Evolutionary conservation across 2,113 vertebrate genomes (phyloP).

Genomic region (Chionodraco myersi): DNA sequence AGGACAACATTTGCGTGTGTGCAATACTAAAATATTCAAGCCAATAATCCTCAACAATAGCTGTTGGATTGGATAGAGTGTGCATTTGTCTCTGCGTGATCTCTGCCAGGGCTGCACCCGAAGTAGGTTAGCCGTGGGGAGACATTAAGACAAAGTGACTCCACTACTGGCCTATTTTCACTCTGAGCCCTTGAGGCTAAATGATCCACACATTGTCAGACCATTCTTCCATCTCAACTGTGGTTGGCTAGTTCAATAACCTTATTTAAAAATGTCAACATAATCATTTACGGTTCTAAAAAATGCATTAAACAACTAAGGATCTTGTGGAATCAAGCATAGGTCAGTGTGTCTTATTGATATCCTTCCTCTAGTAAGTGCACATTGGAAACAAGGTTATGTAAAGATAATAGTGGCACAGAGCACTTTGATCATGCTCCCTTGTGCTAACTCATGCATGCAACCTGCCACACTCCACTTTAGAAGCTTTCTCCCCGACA

Average conservation of each 20-base stretch:
- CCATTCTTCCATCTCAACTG: slow-evolving; percentile 33
- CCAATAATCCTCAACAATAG: neutral
- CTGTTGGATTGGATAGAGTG: neutral
- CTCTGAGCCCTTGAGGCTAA: slow-evolving; percentile 66
- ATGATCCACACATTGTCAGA: slow-evolving; percentile 57
- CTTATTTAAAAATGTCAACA: neutral
- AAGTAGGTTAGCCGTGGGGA: slow-evolving; percentile 76
- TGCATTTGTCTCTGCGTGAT: neutral
- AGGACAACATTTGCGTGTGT: neutral
- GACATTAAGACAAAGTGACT: slow-evolving; percentile 61
- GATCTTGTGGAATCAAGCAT: neutral
- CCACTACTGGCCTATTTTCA: slow-evolving; percentile 76
- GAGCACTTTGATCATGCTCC: slow-evolving; percentile 12
- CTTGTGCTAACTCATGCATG: slow-evolving; percentile 43
- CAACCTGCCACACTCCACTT: slow-evolving; percentile 14
- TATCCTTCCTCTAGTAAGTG: neutral
- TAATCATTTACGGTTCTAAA: neutral
- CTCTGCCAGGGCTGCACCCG: slow-evolving; percentile 3
- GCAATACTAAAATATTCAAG: neutral
- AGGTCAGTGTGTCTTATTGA: neutral
- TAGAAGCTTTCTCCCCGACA: neutral
- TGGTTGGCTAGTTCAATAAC: slow-evolving; percentile 41
- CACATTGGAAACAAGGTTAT: slow-evolving; percentile 26
- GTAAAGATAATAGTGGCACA: slow-evolving; percentile 42
- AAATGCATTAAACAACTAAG: neutral